phyloP scores from a whole-genome alignment of 2,113 vertebrate species.

The Vulpes lagopus region DNA sequence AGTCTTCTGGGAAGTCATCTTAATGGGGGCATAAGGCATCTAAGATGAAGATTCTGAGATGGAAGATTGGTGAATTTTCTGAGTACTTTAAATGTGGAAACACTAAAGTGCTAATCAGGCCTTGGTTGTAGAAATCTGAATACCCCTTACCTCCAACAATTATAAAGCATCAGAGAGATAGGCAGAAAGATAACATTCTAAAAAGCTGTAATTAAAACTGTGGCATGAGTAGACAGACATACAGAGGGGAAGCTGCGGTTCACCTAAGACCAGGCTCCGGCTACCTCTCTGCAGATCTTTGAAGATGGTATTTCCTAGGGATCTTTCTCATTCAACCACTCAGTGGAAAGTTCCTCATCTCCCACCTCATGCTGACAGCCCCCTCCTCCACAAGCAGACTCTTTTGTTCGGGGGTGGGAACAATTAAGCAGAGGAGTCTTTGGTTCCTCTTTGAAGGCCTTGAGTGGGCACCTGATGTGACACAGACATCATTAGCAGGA shows the following conservation, averaged over 20 bases:
- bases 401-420: neutral
- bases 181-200: neutral
- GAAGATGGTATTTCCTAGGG: neutral
- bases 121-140: neutral
- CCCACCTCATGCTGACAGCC: neutral
- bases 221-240: fast-evolving
- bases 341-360: neutral
- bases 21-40: neutral
- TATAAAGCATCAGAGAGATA: neutral
- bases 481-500: neutral
- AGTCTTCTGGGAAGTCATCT: neutral
- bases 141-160: fast-evolving
- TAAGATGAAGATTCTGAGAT: neutral
- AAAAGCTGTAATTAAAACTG: neutral
- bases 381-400: neutral
- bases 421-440: neutral
- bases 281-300: neutral
- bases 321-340: neutral
- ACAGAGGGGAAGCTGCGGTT: neutral
- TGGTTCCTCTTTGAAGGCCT: neutral
- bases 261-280: neutral
- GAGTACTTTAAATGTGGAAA: neutral
- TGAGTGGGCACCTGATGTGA: neutral
- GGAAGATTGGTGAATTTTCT: neutral
- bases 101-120: neutral